phyloP scores from a whole-genome alignment of 2,797 vertebrate species.

The Lagodon rhomboides region DNA sequence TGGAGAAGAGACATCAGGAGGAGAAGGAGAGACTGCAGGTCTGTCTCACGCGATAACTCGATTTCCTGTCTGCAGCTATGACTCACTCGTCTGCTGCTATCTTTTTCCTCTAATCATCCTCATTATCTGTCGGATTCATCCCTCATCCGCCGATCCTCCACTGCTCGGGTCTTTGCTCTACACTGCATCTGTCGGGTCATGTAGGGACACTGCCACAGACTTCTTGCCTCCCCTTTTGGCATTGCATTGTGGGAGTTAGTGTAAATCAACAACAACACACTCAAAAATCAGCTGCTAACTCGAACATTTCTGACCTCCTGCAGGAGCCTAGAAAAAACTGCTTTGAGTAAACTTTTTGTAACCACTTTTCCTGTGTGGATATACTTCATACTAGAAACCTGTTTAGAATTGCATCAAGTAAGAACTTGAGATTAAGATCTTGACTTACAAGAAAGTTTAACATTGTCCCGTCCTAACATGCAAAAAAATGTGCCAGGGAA shows the following conservation, averaged over 20 bases:
- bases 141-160: conserved; percentile 24
- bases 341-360: not conserved
- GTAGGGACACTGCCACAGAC: conserved; percentile 25
- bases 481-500: not conserved
- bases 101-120: conserved; percentile 37
- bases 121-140: conserved; percentile 50
- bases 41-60: conserved; percentile 34
- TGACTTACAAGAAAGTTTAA: not conserved
- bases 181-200: conserved; percentile 34
- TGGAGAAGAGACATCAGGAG: conserved; percentile 86
- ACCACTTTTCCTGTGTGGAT: not conserved
- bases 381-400: not conserved
- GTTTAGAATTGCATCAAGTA: not conserved
- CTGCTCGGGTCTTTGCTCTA: conserved; percentile 39
- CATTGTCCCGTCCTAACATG: not conserved
- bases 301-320: too few relatives aligned
- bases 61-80: conserved; percentile 55
- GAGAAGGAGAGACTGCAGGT: conserved; percentile 89
- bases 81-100: conserved; percentile 51
- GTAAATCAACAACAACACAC: not conserved
- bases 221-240: not conserved
- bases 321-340: not conserved
- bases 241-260: not conserved
- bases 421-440: not conserved
- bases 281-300: not conserved